These are phyloP conservation scores for Orthochromis malagaraziensis DNA, from an alignment of 2,113 vertebrate genomes.

Conservation along the genomic window DNA sequence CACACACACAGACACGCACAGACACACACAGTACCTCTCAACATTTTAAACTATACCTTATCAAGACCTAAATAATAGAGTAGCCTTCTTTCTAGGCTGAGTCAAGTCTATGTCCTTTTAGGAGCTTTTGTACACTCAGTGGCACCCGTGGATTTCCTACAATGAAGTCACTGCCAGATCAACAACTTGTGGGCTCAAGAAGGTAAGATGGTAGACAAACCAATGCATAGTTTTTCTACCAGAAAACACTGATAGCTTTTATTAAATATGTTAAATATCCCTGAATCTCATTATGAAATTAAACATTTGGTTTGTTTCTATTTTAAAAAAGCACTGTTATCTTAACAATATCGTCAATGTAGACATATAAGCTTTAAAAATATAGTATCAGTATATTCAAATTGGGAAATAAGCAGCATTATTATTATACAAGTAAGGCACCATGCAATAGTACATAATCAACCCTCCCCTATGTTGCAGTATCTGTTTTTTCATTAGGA, in stretches of 20 bases:
- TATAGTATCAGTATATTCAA: neutral
- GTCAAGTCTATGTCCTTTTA: neutral
- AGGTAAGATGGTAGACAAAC: neutral
- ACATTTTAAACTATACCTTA: slow-evolving; percentile 29
- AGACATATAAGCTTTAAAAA: neutral
- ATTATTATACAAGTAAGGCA: neutral
- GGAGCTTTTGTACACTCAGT: neutral
- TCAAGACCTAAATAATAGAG: slow-evolving; percentile 40
- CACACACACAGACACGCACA: neutral
- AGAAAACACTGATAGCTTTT: neutral
- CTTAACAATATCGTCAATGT: neutral
- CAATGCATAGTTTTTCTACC: neutral
- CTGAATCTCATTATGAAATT: neutral
- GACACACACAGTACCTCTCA: neutral
- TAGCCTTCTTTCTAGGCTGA: slow-evolving; percentile 11
- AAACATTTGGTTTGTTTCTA: neutral
- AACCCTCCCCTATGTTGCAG: neutral
- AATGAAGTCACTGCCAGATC: neutral
- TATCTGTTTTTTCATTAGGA: neutral
- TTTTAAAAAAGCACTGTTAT: neutral
- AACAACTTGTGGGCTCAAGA: neutral
- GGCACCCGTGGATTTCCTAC: neutral
- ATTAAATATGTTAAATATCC: neutral
- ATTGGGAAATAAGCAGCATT: neutral
- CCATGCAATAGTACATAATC: neutral